Evolutionary conservation across 2,797 vertebrate species (phyloP), one percentile per base, ranked within the genome.

Genomic region (Siniperca undulata): DNA sequence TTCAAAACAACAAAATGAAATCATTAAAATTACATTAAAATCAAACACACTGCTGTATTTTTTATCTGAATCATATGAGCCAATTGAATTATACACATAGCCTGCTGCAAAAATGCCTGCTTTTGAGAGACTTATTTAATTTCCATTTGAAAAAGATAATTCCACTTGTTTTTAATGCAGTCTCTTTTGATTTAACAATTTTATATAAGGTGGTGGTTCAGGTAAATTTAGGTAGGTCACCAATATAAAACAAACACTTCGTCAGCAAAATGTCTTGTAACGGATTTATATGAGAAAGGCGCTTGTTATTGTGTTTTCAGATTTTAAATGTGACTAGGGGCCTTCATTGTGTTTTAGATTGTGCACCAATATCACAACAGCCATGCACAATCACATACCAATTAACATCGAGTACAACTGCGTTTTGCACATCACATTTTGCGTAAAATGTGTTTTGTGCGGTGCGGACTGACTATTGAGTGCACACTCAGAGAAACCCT

Each of bases 401-500:
- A 10, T 22, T 19, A 59, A 38, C 14, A 24, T 20, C 0, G 60
- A 53, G 19, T 36, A 46, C 19, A 68, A 17, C 2, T 22, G 7
- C 4, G 34, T 59, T 75, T 67, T 70, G 34, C 58, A 14, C 67
- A 19, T n/a, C 27, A 6, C 20, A 50, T 48, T 52, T 42, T 38
- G 55, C n/a, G 42, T 55, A 61, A 70, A 65, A 22, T 72, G 69
- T 46, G 64, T 61, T 73, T 27, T 3, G 27, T 68, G 69, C 27
- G 0, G 4, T 69, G 69, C 34, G 0, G 4, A 12, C 20, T 73
- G 48, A 2, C 50, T 40, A 16, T 30, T 24, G 44, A 22, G 42
- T 50, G 79, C 64, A 42, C 69, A 52, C 34, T 7, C 36, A 38
- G n/a, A 60, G 53, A 48, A 40, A 22, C 3, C 83, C 1, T 96